Percentiles rank a stretch among this genome's conserved stretches.
Conservation (phyloP, 2,797 vertebrate species). For the Pteronotus mesoamericanus region DNA sequence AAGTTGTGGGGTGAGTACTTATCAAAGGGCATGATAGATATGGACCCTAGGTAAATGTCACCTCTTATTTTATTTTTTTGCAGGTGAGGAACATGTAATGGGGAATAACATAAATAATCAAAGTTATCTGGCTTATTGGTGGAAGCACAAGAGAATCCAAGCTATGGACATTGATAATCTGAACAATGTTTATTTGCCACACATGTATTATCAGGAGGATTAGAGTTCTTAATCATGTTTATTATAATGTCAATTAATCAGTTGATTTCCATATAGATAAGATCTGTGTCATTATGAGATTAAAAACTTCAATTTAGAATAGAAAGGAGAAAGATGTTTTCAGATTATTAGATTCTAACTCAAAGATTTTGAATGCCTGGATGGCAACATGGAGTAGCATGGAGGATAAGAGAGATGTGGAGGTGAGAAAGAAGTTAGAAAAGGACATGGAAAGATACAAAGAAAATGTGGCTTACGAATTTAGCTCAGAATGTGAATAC, state of each 20-base stretch:
- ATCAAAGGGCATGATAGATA: neutral
- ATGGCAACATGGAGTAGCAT: neutral
- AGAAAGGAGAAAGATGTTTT: neutral
- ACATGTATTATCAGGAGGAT: neutral
- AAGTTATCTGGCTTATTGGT: neutral
- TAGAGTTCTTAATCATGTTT: neutral
- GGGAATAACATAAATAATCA: neutral
- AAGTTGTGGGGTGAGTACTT: neutral
- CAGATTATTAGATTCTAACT: neutral
- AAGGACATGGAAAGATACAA: neutral
- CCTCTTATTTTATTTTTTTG: neutral
- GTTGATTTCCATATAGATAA: neutral
- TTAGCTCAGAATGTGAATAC: neutral
- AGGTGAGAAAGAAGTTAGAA: neutral
- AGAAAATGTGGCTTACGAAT: neutral
- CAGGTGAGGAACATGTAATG: neutral
- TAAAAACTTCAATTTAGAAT: neutral
- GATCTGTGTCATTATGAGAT: neutral
- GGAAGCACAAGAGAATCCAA: neutral
- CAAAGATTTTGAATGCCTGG: neutral
- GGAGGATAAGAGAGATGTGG: neutral
- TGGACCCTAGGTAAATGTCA: neutral
- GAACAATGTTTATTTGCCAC: neutral
- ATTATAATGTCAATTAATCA: neutral
- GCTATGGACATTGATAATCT: neutral